Evolutionary conservation across 2,113 vertebrate genomes (phyloP), one percentile per base, ranked within the genome.

Genomic region (Lampris incognitus): DNA sequence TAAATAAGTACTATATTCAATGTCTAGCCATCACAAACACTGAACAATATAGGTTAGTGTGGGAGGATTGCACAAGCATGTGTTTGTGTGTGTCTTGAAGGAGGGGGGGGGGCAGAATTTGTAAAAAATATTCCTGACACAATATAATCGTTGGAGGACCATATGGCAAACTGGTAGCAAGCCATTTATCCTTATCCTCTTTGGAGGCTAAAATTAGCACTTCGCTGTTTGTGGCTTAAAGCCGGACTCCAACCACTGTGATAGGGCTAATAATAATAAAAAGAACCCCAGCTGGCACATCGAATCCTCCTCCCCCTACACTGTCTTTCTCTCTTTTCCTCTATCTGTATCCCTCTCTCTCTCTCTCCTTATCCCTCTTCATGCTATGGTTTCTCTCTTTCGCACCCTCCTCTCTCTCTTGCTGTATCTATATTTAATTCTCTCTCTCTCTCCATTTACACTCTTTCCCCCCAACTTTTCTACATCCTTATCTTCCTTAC

Each of bases 151-250:
- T 83, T 92, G 88, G 94, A 92, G 90, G 92, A 95, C 95, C 97
- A 97, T 97, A 98, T 98, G 96, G 96, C 93, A 95, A 95, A 95
- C 95, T 94, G 95, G 94, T 95, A 94, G 95, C 93, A 96, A 94
- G 96, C 95, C 95, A 95, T 96, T 98, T 97, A 97, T 97, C 96
- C 96, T 97, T 95, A 98, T 98, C 97, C 96, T 96, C 96, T 97
- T 97, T 98, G 94, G 92, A 95, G 93, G 94, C 96, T 98, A 99
- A 98, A 98, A 98, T 99, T 98, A 99, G 96, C 95, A 94, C 96
- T 93, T 94, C 91, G 91, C 94, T 94, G 93, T 95, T 94, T 95
- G 95, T 93, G 94, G 93, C 92, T 88, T 89, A 91, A 90, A 92
- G 91, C 94, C 94, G 92, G 84, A 95, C 92, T 95, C 80, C 67